Percentiles rank a stretch among this genome's conserved stretches.
Conservation (phyloP, 2,888 invertebrate species). For the Zygaena filipendulae region DNA sequence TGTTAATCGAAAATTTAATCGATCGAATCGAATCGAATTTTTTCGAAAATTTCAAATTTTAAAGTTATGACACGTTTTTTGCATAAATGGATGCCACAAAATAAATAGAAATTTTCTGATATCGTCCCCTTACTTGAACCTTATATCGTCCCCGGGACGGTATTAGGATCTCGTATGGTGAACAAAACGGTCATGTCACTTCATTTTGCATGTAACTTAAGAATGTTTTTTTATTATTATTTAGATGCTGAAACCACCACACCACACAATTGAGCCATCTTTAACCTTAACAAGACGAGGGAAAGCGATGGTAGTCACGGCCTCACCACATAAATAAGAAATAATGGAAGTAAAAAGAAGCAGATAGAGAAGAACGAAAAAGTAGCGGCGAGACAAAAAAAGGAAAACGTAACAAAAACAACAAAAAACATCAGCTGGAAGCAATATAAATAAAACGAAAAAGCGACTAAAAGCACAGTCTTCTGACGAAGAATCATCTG, state of each 20-base stretch:
- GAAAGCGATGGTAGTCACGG: constrained; percentile 1
- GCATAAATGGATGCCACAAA: constrained; percentile 3
- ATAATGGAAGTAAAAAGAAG: constrained; percentile 2
- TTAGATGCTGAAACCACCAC: too few species aligned
- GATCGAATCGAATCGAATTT: too few species aligned
- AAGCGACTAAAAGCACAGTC: too few species aligned
- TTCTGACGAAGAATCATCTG: too few species aligned
- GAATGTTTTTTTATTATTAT: too few species aligned
- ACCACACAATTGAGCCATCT: background rate
- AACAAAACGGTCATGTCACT: constrained; percentile 2
- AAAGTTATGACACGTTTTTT: constrained; percentile 4
- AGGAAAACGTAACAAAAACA: too few species aligned
- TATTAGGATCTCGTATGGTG: constrained; percentile 3
- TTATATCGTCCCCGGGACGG: constrained; percentile 5
- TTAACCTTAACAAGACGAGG: background rate
- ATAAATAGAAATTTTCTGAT: constrained; percentile 2
- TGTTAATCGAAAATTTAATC: constrained; percentile 6
- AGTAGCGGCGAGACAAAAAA: too few species aligned
- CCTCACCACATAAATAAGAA: too few species aligned
- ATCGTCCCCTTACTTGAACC: too few species aligned
- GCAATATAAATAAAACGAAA: background rate
- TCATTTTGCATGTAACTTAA: too few species aligned
- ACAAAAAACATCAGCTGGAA: too few species aligned
- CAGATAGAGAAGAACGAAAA: constrained; percentile 3
- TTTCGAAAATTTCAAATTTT: constrained; percentile 7